A percentile compares a stretch with the other conserved stretches of the same genome.
These are phyloP conservation scores for Aphelenchoides besseyi DNA, from an alignment of 1,140 invertebrate genomes.

Conservation along the genomic window DNA sequence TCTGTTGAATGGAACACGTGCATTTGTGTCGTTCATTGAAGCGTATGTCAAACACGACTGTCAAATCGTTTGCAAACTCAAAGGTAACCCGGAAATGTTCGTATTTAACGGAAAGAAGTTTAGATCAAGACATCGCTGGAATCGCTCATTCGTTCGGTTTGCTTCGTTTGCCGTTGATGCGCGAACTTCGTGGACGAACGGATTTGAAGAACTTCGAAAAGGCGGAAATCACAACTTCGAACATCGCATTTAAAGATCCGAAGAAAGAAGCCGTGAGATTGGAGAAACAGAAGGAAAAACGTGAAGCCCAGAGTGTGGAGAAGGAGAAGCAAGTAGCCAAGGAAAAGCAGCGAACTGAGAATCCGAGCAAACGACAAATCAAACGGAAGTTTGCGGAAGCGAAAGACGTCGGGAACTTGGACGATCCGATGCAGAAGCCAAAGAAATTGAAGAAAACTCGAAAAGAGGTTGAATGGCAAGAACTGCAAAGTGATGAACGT, in stretches of 20 bases:
- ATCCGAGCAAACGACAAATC: constrained; percentile 14
- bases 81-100: constrained; percentile 66
- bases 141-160: constrained; percentile 46
- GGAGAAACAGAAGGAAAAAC: constrained; percentile 13
- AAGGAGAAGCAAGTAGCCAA: constrained; percentile 9
- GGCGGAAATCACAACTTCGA: constrained; percentile 32
- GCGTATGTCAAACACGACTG: constrained; percentile 94
- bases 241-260: constrained; percentile 39
- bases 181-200: constrained; percentile 35
- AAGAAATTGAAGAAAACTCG: constrained; percentile 28
- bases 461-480: constrained; percentile 42
- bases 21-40: constrained; percentile 91
- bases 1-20: constrained; percentile 81
- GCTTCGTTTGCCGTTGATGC: constrained; percentile 38
- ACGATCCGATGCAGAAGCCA: constrained; percentile 8
- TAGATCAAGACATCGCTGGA: constrained; percentile 47
- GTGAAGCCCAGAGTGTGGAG: neutral
- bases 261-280: constrained; percentile 21
- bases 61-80: constrained; percentile 78
- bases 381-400: constrained; percentile 29
- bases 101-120: no score
- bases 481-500: constrained; percentile 38
- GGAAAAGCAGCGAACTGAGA: constrained; percentile 1
- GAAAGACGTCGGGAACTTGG: constrained; percentile 8
- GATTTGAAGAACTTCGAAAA: constrained; percentile 35